Percentiles rank a stretch among this genome's conserved stretches.
Conservation (phyloP, 2,797 vertebrate species). For the Scolopax bukidnonensis region DNA sequence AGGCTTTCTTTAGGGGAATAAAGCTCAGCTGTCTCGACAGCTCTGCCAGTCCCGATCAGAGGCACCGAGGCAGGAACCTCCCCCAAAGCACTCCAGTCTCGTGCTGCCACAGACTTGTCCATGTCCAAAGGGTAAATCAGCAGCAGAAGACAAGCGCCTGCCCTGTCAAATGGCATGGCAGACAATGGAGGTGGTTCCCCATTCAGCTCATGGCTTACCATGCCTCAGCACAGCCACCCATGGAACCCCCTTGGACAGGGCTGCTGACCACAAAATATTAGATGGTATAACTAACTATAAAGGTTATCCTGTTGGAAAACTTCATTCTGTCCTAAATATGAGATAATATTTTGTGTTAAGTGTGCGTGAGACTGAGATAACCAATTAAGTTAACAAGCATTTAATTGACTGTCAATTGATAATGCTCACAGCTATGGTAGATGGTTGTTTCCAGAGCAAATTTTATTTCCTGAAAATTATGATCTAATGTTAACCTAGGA, state of each 20-base stretch:
- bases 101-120: neutral
- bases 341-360: neutral
- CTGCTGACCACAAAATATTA: neutral
- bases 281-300: neutral
- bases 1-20: neutral
- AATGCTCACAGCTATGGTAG: neutral
- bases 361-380: neutral
- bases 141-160: neutral
- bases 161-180: neutral
- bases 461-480: neutral
- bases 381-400: neutral
- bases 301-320: neutral
- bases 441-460: neutral
- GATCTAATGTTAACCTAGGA: neutral
- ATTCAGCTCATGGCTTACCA: fast-evolving
- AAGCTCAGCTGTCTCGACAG: neutral
- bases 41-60: neutral
- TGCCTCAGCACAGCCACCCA: neutral
- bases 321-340: neutral
- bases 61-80: neutral
- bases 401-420: neutral
- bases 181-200: neutral
- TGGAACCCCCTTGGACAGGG: neutral
- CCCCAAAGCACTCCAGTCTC: neutral
- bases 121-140: neutral